Base-by-base conservation (phyloP, 1,140 invertebrate genomes). In the Megalopta genalis region DNA sequence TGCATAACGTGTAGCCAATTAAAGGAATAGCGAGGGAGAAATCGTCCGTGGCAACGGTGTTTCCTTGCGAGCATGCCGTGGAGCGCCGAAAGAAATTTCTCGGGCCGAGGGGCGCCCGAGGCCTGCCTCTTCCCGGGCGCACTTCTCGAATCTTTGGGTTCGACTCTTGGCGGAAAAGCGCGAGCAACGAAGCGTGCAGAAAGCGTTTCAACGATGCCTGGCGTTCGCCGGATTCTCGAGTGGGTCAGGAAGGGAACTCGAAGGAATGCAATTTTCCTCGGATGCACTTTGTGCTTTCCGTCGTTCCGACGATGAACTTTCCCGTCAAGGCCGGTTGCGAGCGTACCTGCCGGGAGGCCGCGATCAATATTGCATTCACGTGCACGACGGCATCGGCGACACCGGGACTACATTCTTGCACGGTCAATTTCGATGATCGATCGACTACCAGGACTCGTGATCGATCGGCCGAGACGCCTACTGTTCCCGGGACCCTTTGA, bases 231-330 rank as follows among this genome's bases (percentile, higher is more conserved):
- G 71, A 80, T 86, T 76, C 67, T 77, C 66, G 78, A 83, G 62
- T 77, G 69, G 85, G 64, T 83, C 76, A 74, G 68, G 68, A 73
- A 81, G 77, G 75, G 66, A 83, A 83, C 71, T 74, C 62, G 77
- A 57, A 81, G 85, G 83, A 87, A 87, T 87, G 86, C 81, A 87
- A 87, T 87, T 85, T 87, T 83, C 64, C 76, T 57, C 68, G 62
- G 72, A 71, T 79, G 71, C 73, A 76, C 80, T 87, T 87, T 83
- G 78, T 80, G 59, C 75, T 67, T 46, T 59, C 67, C 80, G 49
- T 70, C 73, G 83, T 77, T 76, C 76, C 68, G 42, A 74, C 80
- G 75, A 85, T 85, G 77, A 85, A 86, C 80, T 76, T 77, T 70
- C 77, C 74, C 54, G 80, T 86, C 85, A 83, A 86, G 85, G 64